Evolutionary conservation across 2,888 invertebrate species (phyloP).

Genomic region (Melipona beecheii): DNA sequence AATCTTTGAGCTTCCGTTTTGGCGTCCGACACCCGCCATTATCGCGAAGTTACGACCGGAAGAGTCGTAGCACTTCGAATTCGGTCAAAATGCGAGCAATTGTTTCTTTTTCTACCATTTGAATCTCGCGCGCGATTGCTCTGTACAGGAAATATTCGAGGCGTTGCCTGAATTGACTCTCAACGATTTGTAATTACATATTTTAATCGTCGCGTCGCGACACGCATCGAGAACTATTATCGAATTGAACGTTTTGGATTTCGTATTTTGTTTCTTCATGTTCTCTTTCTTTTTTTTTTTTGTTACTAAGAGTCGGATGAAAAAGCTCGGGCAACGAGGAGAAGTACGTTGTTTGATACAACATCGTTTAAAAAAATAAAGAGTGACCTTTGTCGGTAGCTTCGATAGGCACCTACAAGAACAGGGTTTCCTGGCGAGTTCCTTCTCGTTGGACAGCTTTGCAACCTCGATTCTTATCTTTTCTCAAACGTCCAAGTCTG

Average conservation of each 20-base stretch:
- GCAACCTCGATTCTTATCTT: background rate
- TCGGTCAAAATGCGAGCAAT: constrained; percentile 7
- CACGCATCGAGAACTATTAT: background rate
- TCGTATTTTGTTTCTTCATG: background rate
- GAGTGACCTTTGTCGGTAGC: background rate
- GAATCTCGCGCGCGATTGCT: background rate
- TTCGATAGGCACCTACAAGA: background rate
- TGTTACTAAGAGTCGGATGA: background rate
- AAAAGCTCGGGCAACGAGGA: background rate
- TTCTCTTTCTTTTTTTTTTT: no score
- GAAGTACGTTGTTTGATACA: background rate
- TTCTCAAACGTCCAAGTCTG: background rate
- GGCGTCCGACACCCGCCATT: constrained; percentile 8
- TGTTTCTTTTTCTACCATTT: background rate
- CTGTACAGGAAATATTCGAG: background rate
- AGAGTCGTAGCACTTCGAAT: background rate
- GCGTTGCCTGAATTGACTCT: constrained; percentile 37
- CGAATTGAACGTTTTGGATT: background rate
- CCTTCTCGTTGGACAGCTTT: background rate
- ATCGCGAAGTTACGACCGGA: background rate
- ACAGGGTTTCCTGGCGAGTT: background rate
- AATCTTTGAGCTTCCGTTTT: constrained; percentile 13
- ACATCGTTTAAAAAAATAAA: constrained; percentile 25
- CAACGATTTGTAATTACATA: constrained; percentile 8
- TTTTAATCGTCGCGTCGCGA: background rate